These are phyloP conservation scores for Forbesichthys papilliferus DNA, from an alignment of 2,113 vertebrate genomes.

Conservation along the genomic window DNA sequence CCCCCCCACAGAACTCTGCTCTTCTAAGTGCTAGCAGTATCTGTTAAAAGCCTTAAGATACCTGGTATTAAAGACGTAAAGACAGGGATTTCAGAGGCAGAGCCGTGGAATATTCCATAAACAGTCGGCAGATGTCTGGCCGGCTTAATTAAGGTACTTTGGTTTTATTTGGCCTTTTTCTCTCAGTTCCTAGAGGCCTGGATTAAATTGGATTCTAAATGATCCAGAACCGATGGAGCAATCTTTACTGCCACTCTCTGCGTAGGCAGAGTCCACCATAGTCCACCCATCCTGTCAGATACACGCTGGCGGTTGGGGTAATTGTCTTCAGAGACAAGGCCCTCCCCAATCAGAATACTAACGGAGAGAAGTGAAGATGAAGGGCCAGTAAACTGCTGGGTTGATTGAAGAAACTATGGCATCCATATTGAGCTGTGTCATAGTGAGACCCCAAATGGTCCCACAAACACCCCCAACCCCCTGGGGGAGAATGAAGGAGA, in stretches of 20 bases:
- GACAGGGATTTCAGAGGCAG: conserved; percentile 1
- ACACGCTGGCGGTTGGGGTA: conserved; percentile 60
- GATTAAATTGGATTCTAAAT: conserved; percentile 82
- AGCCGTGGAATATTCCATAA: conserved; percentile 49
- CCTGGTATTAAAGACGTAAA: conserved; percentile 29
- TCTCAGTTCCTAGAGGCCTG: conserved; percentile 43
- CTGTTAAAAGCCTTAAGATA: conserved; percentile 21
- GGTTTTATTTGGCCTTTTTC: conserved; percentile 71
- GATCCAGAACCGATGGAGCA: conserved; percentile 78
- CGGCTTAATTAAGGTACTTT: conserved; percentile 78
- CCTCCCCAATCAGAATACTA: no score
- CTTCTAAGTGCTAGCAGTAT: background rate
- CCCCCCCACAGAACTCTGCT: background rate
- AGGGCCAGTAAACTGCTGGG: conserved; percentile 22
- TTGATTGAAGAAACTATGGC: conserved; percentile 47
- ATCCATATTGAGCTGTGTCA: conserved; percentile 59
- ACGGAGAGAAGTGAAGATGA: conserved; percentile 14
- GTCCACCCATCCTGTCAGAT: conserved; percentile 51
- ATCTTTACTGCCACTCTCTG: conserved; percentile 73
- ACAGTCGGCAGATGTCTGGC: conserved; percentile 51
- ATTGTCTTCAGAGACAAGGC: conserved; percentile 60
- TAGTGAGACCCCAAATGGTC: conserved; percentile 23
- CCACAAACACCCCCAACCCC: no score
- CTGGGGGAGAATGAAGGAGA: conserved; percentile 43
- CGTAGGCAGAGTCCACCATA: conserved; percentile 55